Base-by-base conservation (phyloP, 2,888 invertebrate species). In the Nudaria mundana region DNA sequence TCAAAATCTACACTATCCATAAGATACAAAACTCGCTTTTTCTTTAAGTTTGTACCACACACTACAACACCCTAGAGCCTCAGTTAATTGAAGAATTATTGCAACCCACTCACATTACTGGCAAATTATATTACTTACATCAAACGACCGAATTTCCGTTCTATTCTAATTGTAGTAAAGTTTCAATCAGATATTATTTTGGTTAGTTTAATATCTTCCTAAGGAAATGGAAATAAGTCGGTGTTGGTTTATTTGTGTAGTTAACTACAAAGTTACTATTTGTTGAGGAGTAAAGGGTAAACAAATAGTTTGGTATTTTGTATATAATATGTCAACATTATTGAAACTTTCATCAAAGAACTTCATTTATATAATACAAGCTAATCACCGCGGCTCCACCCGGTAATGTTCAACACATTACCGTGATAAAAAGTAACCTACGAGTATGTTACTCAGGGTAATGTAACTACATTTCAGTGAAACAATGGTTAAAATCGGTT, bases 51-150 rank as follows among this genome's bases (percentile, higher is more conserved):
- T 14, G 13, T 1, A 34, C 56, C 56, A 38, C 30, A 30, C 40
- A n/a, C 29, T 44, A 44, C 5, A 30, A 11, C 52, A 48, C 61
- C 63, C 52, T 42, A 47, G 63, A 59, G 62, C 51, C 59, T 62
- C 60, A 64, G 68, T 71, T 79, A 79, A 78, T 79, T 79, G 77
- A 73, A 76, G 76, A 79, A 76, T 77, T 78, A 79, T 79, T 69
- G 71, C 76, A 59, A 71, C 69, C 72, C 63, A 66, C 67, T 63
- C 53, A 65, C 61, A 57, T 70, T 63, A 63, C 59, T 42, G 52
- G 55, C 61, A 66, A 70, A 68, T 66, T 63, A 51, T 56, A 65
- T 65, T 59, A 58, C 52, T 53, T 38, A 37, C 41, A 44, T 47
- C 43, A 52, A 52, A 44, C 48, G 40, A 50, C 52, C 36, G 53